Base-by-base conservation (phyloP, 2,797 vertebrate genomes). In the Ambastaia sidthimunki region DNA sequence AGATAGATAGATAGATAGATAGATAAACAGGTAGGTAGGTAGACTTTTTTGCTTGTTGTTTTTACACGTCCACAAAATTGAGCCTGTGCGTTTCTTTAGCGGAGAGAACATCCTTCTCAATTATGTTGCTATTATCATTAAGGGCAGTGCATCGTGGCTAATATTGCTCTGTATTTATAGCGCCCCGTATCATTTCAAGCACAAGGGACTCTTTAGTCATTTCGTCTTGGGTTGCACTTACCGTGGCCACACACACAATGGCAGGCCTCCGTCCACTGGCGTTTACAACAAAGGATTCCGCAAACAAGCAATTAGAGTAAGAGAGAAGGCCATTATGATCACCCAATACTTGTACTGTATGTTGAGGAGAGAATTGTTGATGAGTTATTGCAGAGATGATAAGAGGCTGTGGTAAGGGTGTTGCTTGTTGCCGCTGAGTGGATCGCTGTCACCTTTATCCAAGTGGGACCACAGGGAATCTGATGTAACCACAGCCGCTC, bases 121-220 rank as follows among this genome's bases (percentile, higher is more conserved):
- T 73, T 44, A 76, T 67, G 41, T 44, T 52, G 72, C 71, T 75
- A 76, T 54, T 62, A 71, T 80, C 82, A 80, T 80, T 76, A 83
- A 54, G 60, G 62, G 19, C n/a, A 72, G 83, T 90, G 90, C 88
- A 78, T 71, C 76, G 88, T 90, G 91, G 90, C 89, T 90, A 92
- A 93, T 94, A 93, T 86, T 85, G 84, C 73, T 82, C 86, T 82
- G 81, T 93, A 93, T 93, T 93, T 91, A 92, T 93, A 93, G 91
- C 85, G 57, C 73, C 82, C 68, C 88, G 86, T 92, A 92, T 94
- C 92, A 93, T 93, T 87, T 90, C 86, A 83, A 88, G 62, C 90
- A 85, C 66, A 77, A 65, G 80, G 80, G 90, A 89, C 88, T 88
- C 90, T 89, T 89, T 91, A 92, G 92, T 93, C 91, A 93, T 91